Evolutionary conservation across 2,888 invertebrate genomes (phyloP), one percentile per base, ranked within the genome.

Genomic region (Agrypnus murinus): DNA sequence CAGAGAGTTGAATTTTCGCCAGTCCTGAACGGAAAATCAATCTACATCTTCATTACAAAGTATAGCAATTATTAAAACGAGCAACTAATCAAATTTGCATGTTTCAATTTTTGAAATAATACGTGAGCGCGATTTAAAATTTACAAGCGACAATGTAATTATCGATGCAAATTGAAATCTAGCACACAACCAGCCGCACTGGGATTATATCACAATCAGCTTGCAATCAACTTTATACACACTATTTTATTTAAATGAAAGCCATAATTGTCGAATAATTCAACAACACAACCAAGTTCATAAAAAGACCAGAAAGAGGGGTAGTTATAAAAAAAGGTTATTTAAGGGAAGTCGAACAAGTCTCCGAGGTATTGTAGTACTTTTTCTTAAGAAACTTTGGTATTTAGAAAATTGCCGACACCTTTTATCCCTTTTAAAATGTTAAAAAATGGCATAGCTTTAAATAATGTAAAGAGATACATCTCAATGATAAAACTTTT

Each of bases 151-250:
- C 73, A 72, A 73, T 71, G 62, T 66, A 69, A 74, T 75, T 75
- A 75, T 73, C 66, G 58, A 75, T 71, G 71, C 67, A 71, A 75
- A 75, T 75, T 75, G 71, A 74, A 74, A 70, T 70, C 63, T 63
- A 65, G 64, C 68, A 66, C 40, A 46, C 60, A 60, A 46, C 15
- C 45, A 43, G 9, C 40, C 60, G 19, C 60, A 45, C 8, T 45
- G 60, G 60, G 45, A 45, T 60, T 60, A 60, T 45, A 25, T 32
- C 43, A 45, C 60, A 60, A 60, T 60, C 60, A 32, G 45, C 32
- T 45, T 31, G 43, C 43, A 60, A 45, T 43, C 60, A 25, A 58
- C 40, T 58, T 40, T 5, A 58, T 58, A 58, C 36, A 36, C 36
- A 36, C 55, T 55, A 55, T 55, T 55, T 34, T 55, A 55, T 55